A percentile compares a stretch with the other conserved stretches of the same genome.
These are phyloP conservation scores for Panonychus citri DNA, from an alignment of 1,140 invertebrate species.

Conservation along the genomic window DNA sequence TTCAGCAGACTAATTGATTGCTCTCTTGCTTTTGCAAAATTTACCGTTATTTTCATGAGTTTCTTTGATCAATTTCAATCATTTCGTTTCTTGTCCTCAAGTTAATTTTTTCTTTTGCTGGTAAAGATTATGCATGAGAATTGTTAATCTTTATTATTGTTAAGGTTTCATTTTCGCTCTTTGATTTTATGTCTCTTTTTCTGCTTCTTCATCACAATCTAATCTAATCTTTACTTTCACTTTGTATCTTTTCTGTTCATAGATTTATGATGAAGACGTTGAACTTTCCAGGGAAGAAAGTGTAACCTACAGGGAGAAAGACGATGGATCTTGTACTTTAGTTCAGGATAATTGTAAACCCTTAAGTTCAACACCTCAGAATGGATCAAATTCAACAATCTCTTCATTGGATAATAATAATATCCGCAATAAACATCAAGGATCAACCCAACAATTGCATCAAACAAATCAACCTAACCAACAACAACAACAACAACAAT, in stretches of 20 bases:
- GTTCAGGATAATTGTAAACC: too few species aligned
- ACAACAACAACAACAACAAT: not conserved
- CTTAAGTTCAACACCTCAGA: not conserved
- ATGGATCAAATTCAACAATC: not conserved
- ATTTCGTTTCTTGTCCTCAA: too few species aligned
- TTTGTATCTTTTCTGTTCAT: not conserved
- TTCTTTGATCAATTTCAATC: too few species aligned
- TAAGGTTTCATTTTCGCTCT: too few species aligned
- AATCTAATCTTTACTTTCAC: not conserved
- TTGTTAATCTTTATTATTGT: too few species aligned
- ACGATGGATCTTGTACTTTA: not conserved
- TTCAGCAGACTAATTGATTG: too few species aligned
- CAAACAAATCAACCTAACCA: not conserved
- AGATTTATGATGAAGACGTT: conserved; percentile 1
- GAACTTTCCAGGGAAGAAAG: not conserved
- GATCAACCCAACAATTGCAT: not conserved
- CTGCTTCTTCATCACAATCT: too few species aligned
- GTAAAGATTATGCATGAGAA: too few species aligned
- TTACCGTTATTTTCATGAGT: too few species aligned
- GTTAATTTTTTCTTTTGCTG: too few species aligned
- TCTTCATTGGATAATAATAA: not conserved
- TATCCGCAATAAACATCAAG: not conserved
- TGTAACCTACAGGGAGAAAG: not conserved
- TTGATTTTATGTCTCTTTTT: too few species aligned
- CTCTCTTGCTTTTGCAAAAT: too few species aligned